These are phyloP conservation scores for Poecile atricapillus DNA, from an alignment of 2,113 vertebrate genomes.

Conservation along the genomic window DNA sequence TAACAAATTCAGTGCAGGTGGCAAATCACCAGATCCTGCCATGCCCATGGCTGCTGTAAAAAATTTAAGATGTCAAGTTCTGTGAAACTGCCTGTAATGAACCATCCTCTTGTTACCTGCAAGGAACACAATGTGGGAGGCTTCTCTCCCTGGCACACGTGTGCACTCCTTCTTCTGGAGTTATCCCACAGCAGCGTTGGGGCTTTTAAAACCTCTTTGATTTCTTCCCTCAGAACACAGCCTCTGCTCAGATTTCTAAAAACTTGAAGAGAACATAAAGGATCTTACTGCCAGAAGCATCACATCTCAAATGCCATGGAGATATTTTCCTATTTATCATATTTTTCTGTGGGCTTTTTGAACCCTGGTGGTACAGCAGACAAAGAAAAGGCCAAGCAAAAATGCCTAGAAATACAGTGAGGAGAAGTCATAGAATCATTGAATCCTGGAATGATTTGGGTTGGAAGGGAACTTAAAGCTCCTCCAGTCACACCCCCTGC, in stretches of 20 bases:
- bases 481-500: neutral
- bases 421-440: neutral
- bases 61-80: neutral
- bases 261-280: neutral
- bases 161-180: neutral
- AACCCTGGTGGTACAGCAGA: neutral
- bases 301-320: neutral
- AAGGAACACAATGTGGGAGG: neutral
- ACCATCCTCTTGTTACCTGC: neutral
- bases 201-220: constrained; percentile 19
- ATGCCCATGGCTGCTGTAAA: neutral
- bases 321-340: neutral
- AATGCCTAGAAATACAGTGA: neutral
- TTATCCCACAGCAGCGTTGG: neutral
- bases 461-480: neutral
- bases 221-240: constrained; percentile 16
- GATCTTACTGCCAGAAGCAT: neutral
- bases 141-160: neutral
- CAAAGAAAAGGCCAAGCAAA: neutral
- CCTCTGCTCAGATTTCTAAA: constrained; percentile 19
- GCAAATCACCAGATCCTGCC: neutral
- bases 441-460: neutral
- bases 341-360: neutral
- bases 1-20: neutral
- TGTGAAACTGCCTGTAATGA: neutral